phyloP scores from a whole-genome alignment of 2,797 vertebrate species.

The Molothrus ater region DNA sequence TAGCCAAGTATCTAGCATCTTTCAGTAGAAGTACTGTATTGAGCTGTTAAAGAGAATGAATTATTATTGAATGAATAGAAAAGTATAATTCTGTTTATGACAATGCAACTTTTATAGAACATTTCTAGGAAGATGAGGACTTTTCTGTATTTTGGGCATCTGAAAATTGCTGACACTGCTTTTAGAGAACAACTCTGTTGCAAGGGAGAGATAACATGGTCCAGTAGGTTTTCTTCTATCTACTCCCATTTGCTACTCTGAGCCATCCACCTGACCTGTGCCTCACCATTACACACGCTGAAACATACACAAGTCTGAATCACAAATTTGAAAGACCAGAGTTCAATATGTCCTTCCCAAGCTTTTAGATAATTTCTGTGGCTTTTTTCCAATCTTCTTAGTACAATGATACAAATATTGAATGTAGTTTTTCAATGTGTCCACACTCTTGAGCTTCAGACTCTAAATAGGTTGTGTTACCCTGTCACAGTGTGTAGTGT shows the following conservation, averaged over 20 bases:
- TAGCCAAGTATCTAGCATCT: background rate
- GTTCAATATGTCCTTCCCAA: background rate
- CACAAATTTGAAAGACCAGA: background rate
- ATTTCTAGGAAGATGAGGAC: background rate
- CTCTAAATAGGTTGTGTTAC: background rate
- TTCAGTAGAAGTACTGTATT: background rate
- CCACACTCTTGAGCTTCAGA: background rate
- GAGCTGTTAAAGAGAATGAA: background rate
- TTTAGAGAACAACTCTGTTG: background rate
- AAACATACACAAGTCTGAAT: background rate
- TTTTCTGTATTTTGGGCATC: background rate
- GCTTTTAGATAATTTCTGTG: background rate
- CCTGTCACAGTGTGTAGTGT: background rate
- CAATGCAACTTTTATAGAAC: background rate
- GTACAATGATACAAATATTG: background rate
- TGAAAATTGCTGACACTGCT: fast-evolving
- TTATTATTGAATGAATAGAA: background rate
- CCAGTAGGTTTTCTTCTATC: background rate
- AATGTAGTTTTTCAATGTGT: background rate
- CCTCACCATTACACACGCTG: fast-evolving
- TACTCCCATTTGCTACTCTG: background rate
- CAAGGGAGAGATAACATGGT: background rate
- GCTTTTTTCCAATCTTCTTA: background rate
- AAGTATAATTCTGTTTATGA: background rate
- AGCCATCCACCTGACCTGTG: background rate